Evolutionary conservation across 1,140 invertebrate species (phyloP).

Genomic region (Drosophila nasuta): DNA sequence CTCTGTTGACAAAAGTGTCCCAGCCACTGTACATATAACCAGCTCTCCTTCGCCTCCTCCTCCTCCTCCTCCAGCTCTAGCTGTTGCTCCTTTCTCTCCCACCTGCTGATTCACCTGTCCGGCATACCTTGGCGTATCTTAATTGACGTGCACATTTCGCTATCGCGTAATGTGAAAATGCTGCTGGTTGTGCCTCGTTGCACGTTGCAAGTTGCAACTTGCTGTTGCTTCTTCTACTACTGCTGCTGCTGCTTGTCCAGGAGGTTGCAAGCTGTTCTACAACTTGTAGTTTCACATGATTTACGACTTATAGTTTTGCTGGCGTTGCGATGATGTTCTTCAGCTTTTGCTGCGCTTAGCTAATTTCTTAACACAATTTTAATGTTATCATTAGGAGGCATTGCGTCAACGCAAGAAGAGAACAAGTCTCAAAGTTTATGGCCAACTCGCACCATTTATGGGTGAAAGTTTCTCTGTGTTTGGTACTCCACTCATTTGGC

Average conservation of each 20-base stretch:
- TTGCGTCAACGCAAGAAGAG: slow-evolving; percentile 53
- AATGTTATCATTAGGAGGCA: slow-evolving; percentile 82
- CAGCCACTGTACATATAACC: slow-evolving; percentile 50
- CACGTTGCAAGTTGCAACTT: slow-evolving; percentile 15
- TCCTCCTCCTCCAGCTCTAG: neutral
- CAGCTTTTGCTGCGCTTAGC: slow-evolving; percentile 38
- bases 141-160: slow-evolving; percentile 83
- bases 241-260: neutral
- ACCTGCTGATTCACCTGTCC: slow-evolving; percentile 71
- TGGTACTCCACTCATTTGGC: slow-evolving; percentile 39
- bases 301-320: slow-evolving; percentile 61
- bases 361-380: slow-evolving; percentile 84
- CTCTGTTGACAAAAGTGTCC: slow-evolving; percentile 79
- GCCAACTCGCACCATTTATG: slow-evolving; percentile 66
- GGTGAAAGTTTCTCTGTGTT: slow-evolving; percentile 65
- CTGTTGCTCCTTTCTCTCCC: neutral
- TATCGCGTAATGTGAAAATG: slow-evolving; percentile 83
- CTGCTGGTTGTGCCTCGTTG: slow-evolving; percentile 48
- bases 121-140: slow-evolving; percentile 79
- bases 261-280: slow-evolving; percentile 19
- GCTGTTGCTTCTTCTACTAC: slow-evolving; percentile 3
- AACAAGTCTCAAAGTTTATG: slow-evolving; percentile 45
- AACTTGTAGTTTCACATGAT: slow-evolving; percentile 64
- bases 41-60: slow-evolving; percentile 16
- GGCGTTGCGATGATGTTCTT: slow-evolving; percentile 1